Base-by-base conservation (phyloP, 2,888 invertebrate species). In the Notodonta dromedarius region DNA sequence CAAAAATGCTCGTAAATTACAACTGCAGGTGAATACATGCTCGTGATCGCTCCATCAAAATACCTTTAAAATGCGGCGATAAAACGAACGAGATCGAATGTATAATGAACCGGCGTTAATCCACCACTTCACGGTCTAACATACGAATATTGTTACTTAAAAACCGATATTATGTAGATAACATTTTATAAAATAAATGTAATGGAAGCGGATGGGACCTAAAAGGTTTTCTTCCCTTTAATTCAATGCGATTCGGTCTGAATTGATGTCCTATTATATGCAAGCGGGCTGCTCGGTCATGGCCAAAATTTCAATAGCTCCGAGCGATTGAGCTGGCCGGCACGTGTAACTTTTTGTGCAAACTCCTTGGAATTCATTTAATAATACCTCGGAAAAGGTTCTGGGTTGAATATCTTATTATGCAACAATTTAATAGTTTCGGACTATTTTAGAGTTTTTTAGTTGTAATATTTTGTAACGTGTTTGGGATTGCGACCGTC, bases 281-380 rank as follows among this genome's bases (percentile, higher is more conserved):
- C 85, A 88, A 84, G 83, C 77, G 82, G 80, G 74, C 80, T 74
- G 83, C 80, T 76, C 77, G 82, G 80, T 86, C 88, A 83, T 85
- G 88, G 86, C 80, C 89, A 88, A 91, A 89, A 89, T 89, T 90
- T 90, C 90, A 92, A 93, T 92, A 85, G 91, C 92, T 88, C 81
- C 79, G 76, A 89, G 91, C 89, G 87, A 86, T 88, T 84, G 85
- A 87, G 83, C 75, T 76, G 84, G 75, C 69, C 79, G 90, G 89
- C 93, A 92, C 92, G 92, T 93, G 93, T 92, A 91, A 89, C 88
- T 93, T 93, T 93, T 91, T 93, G 89, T 89, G 83, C 87, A 80
- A 90, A 86, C 88, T 87, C 86, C 80, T 88, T 87, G 87, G 89
- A 87, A 90, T 88, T 89, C 86, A 82, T 66, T 87, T 81, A 82